These are phyloP conservation scores for Cephus spinipes DNA, from an alignment of 2,888 invertebrate genomes.

Conservation along the genomic window DNA sequence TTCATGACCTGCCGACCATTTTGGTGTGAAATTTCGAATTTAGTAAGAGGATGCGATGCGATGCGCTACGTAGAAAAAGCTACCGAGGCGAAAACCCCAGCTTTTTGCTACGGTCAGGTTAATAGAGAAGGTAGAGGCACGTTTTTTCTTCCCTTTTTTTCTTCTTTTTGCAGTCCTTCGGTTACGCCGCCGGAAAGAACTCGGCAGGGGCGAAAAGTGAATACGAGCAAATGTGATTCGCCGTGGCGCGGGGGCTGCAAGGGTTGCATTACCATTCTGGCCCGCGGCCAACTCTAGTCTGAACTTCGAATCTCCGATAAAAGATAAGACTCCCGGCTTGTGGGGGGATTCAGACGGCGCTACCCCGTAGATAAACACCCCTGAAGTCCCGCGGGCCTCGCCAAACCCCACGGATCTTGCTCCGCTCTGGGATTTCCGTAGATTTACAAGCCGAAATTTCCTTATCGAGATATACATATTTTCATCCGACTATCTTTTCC, in stretches of 20 bases:
- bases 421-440: constrained; percentile 34
- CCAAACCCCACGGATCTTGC: constrained; percentile 15
- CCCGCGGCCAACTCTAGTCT: constrained; percentile 43
- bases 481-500: constrained; percentile 16
- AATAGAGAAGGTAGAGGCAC: constrained; percentile 12
- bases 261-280: constrained; percentile 60
- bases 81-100: constrained; percentile 33
- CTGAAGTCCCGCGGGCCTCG: constrained; percentile 23
- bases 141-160: constrained; percentile 1
- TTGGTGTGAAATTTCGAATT: neutral
- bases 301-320: constrained; percentile 49
- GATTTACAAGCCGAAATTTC: constrained; percentile 50
- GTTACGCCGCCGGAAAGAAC: neutral
- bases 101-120: constrained; percentile 26
- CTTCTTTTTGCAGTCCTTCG: neutral
- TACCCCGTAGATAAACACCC: constrained; percentile 54
- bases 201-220: constrained; percentile 48
- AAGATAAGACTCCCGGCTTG: constrained; percentile 46
- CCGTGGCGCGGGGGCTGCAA: constrained; percentile 33
- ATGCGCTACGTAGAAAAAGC: constrained; percentile 20
- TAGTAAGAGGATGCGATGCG: neutral
- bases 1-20: neutral
- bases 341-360: constrained; percentile 37
- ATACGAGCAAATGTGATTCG: constrained; percentile 53
- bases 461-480: constrained; percentile 43